phyloP scores from a whole-genome alignment of 2,113 vertebrate species.

The Platysteira castanea region DNA sequence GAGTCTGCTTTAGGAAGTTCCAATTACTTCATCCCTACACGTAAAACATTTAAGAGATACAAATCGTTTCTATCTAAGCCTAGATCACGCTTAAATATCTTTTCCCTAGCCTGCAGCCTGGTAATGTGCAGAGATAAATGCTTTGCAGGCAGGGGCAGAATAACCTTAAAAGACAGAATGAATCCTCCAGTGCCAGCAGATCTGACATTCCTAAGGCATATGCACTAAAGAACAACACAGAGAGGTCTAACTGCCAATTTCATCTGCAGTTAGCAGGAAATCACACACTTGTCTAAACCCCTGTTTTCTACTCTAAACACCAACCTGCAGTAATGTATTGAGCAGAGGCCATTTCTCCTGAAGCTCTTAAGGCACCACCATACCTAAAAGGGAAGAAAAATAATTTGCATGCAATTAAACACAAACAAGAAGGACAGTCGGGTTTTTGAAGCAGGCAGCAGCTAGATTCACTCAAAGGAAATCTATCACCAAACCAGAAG shows the following conservation, averaged over 20 bases:
- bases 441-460: not conserved
- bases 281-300: not conserved
- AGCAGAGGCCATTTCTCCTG: conserved; percentile 91
- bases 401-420: not conserved
- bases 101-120: not conserved
- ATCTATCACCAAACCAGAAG: not conserved
- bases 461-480: not conserved
- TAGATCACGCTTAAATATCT: not conserved
- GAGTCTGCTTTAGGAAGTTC: not conserved
- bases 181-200: not conserved
- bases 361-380: conserved; percentile 92
- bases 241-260: not conserved
- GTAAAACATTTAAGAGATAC: not conserved
- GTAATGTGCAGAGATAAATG: not conserved
- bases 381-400: conserved; percentile 73
- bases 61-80: not conserved
- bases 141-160: not conserved
- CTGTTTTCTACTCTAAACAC: conserved; percentile 1
- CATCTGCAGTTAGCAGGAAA: not conserved
- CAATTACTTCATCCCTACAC: not conserved
- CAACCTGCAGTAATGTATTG: conserved; percentile 98
- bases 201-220: not conserved
- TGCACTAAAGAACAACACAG: not conserved
- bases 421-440: not conserved
- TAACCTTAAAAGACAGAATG: not conserved